Conservation (phyloP, 2,888 invertebrate species). For the Mylabris sibirica region DNA sequence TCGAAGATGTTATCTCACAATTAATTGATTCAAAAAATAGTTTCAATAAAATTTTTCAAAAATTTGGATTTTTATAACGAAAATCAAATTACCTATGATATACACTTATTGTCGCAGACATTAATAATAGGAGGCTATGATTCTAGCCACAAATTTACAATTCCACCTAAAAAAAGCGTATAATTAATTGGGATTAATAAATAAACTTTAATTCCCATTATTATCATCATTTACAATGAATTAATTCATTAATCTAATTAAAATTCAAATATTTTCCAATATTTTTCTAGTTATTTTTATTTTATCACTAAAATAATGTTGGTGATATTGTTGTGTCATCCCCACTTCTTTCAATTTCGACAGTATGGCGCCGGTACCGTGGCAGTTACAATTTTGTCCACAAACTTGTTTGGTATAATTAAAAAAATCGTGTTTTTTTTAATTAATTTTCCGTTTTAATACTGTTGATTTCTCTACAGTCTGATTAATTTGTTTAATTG, state of each 20-base stretch:
- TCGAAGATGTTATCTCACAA: neutral
- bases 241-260: no score
- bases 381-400: conserved; percentile 45
- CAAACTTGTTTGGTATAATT: neutral
- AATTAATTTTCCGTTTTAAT: neutral
- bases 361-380: conserved; percentile 49
- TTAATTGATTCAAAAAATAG: no score
- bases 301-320: neutral
- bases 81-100: no score
- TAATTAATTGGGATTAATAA: no score
- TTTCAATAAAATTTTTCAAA: no score
- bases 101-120: no score
- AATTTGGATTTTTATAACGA: no score
- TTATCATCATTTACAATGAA: no score
- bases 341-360: conserved; percentile 13
- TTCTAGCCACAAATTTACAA: neutral
- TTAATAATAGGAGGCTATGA: neutral
- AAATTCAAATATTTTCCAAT: neutral
- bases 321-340: conserved; percentile 17
- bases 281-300: neutral
- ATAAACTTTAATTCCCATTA: no score
- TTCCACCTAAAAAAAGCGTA: no score
- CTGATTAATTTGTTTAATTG: no score
- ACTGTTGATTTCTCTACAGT: no score
- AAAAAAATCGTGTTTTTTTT: neutral